Base-by-base conservation (phyloP, 2,797 vertebrate species). In the Macroramphosus scolopax region DNA sequence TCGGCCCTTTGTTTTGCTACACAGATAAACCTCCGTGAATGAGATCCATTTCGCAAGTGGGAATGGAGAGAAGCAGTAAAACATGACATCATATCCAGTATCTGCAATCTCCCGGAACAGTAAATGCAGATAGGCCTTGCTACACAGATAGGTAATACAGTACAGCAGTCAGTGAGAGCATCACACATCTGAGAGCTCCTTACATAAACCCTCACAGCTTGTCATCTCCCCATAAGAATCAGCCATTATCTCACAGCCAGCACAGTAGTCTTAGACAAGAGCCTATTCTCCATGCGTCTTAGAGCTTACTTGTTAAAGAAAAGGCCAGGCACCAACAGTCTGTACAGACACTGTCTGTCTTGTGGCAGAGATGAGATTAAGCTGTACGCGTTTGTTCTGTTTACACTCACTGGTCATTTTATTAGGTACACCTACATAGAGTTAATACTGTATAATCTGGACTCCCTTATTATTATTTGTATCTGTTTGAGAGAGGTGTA, bases 211-310 rank as follows among this genome's bases (percentile, higher is more conserved):
- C 55, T 69, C 46, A 14, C 29, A 43, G 54, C 29, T 61, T 44
- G 61, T 63, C 76, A 69, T 77, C 60, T 38, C 54, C 25, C 11
- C 38, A 38, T 58, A 58, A 54, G 59, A 84, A 83, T 84, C 68
- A 75, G 56, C 34, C 40, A 48, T 72, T 86, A 85, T 84, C 78
- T 74, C 52, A 54, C 8, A 44, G 26, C 28, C 41, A 30, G 57
- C 41, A 26, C n/a, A n/a, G 28, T 51, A 35, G 58, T 29, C n/a
- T 33, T 17, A 68, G 51, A 84, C 74, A 83, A 81, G 57, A 68
- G 68, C 26, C 66, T 47, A 42, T 80, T 85, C 78, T 78, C 37
- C 29, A 6, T 35, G 61, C 11, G 6, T 64, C 53, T 63, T 51
- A 55, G 41, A 55, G 43, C 25, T 36, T 29, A 48, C 28, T 61